Conservation (phyloP, 2,797 vertebrate genomes). For the Sparus aurata region DNA sequence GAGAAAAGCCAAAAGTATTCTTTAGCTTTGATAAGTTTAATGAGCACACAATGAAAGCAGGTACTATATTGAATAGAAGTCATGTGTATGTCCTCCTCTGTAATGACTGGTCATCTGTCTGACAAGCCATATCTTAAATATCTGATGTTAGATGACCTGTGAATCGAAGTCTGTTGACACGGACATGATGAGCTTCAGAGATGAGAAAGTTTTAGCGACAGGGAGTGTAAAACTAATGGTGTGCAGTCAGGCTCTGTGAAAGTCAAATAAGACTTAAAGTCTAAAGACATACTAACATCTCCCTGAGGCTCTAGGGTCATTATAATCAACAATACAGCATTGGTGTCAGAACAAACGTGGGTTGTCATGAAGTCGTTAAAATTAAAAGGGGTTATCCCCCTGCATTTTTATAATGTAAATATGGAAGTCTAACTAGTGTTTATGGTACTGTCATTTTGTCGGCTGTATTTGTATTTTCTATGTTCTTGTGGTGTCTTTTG, state of each 20-base stretch:
- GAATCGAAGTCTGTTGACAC: constrained; percentile 41
- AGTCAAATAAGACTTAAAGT: constrained; percentile 1
- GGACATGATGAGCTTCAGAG: constrained; percentile 25
- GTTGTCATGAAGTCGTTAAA: too few species aligned
- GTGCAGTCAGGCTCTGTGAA: constrained; percentile 7
- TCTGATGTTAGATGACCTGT: constrained; percentile 42
- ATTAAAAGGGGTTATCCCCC: too few species aligned
- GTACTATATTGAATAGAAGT: constrained; percentile 23
- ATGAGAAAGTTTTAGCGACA: constrained; percentile 38
- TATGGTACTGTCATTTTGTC: too few species aligned
- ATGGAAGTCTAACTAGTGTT: too few species aligned
- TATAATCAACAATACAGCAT: not conserved
- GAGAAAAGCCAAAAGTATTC: constrained; percentile 3
- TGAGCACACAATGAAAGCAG: constrained; percentile 21
- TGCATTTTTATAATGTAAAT: too few species aligned
- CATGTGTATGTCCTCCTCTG: constrained; percentile 18
- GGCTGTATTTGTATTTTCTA: too few species aligned
- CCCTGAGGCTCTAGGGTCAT: not conserved
- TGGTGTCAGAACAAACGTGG: not conserved
- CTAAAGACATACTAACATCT: not conserved
- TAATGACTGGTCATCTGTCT: constrained; percentile 47
- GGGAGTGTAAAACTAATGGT: constrained; percentile 24
- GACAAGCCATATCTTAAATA: constrained; percentile 42
- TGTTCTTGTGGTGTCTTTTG: too few species aligned
- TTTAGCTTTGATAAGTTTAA: constrained; percentile 24